These are phyloP conservation scores for Aeoliscus strigatus DNA, from an alignment of 2,797 vertebrate species.

Conservation along the genomic window DNA sequence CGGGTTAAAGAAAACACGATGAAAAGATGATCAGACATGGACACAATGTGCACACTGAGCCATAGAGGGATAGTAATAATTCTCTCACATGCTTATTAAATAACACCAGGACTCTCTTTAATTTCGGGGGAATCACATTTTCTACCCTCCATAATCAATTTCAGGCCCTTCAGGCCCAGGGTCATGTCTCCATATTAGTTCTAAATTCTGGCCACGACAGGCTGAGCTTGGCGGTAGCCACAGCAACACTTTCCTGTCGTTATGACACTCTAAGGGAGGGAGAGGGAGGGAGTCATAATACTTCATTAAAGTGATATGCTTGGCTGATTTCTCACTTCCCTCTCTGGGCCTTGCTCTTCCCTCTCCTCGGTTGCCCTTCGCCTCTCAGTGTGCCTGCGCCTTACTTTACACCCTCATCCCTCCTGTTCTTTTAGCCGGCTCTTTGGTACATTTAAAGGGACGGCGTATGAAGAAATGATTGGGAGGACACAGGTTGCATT, in stretches of 20 bases:
- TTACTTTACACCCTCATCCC: too few relatives aligned
- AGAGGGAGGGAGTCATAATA: constrained; percentile 42
- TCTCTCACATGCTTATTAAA: constrained; percentile 54
- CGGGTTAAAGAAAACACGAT: too few relatives aligned
- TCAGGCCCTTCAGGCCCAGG: constrained; percentile 45
- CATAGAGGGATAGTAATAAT: constrained; percentile 48
- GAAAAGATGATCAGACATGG: constrained; percentile 7
- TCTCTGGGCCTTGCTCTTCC: constrained; percentile 8
- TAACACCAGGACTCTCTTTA: constrained; percentile 44
- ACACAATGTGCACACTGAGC: constrained; percentile 25
- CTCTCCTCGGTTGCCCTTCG: constrained; percentile 24
- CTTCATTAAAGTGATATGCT: constrained; percentile 60
- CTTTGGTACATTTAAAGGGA: too few relatives aligned
- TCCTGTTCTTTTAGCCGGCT: neutral
- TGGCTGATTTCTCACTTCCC: constrained; percentile 29
- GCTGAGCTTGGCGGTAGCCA: constrained; percentile 20
- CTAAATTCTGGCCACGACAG: constrained; percentile 42
- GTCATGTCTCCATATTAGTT: constrained; percentile 64
- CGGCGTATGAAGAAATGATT: too few relatives aligned
- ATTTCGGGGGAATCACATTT: constrained; percentile 59
- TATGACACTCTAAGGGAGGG: constrained; percentile 16
- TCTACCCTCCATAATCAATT: constrained; percentile 51
- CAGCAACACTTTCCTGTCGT: constrained; percentile 39
- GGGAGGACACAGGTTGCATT: too few relatives aligned
- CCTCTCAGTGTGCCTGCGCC: constrained; percentile 5